Percentiles rank a stretch among this genome's conserved stretches.
phyloP scores from a whole-genome alignment of 2,113 vertebrate genomes.

The Pteronura brasiliensis region DNA sequence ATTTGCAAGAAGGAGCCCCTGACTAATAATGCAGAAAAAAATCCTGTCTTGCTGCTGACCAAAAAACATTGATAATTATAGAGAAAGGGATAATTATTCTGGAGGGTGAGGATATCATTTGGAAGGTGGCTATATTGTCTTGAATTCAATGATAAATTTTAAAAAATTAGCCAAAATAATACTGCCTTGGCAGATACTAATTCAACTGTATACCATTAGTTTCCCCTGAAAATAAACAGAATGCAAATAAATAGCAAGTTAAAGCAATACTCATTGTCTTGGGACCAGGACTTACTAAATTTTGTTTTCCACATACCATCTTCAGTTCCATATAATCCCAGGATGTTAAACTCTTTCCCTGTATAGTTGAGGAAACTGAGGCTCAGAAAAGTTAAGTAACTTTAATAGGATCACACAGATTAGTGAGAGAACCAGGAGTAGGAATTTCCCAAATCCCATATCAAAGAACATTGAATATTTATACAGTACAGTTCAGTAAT shows the following conservation, averaged over 20 bases:
- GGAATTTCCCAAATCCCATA: background rate
- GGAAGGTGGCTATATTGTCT: background rate
- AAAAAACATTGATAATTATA: background rate
- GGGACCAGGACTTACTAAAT: background rate
- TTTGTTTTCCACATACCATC: background rate
- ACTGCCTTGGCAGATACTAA: background rate
- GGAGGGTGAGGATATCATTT: background rate
- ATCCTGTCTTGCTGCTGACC: background rate
- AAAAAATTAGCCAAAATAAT: background rate
- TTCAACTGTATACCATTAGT: background rate
- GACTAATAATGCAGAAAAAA: background rate
- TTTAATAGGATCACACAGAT: background rate
- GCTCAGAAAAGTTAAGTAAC: background rate
- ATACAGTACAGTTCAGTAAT: background rate
- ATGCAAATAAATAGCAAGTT: background rate
- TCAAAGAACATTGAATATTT: background rate
- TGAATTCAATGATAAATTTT: conserved; percentile 5
- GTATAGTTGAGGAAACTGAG: background rate
- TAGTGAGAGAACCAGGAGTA: background rate
- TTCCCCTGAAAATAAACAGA: background rate
- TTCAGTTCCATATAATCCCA: background rate
- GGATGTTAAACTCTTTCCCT: background rate
- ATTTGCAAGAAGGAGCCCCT: background rate
- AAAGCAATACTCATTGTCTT: background rate
- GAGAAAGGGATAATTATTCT: background rate